A percentile compares a stretch with the other conserved stretches of the same genome.
phyloP scores from a whole-genome alignment of 2,113 vertebrate genomes.

The Takifugu flavidus region DNA sequence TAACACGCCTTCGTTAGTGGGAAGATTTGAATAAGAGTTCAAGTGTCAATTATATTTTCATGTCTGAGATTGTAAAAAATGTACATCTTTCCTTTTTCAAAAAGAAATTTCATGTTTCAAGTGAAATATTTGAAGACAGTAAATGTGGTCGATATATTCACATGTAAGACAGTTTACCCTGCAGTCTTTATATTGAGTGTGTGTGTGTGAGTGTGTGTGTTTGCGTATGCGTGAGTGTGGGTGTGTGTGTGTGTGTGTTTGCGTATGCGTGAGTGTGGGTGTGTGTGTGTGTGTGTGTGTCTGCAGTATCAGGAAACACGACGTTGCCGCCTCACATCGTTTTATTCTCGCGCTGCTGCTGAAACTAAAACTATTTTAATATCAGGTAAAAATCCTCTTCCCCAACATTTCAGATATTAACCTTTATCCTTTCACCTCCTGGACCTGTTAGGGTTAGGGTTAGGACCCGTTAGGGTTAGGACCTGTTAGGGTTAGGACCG shows the following conservation, averaged over 20 bases:
- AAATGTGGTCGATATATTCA: constrained; percentile 63
- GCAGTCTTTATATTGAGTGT: constrained; percentile 75
- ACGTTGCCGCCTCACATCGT: constrained; percentile 31
- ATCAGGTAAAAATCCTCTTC: constrained; percentile 92
- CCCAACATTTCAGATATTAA: constrained; percentile 77
- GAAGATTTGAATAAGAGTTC: constrained; percentile 76
- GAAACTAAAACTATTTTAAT: constrained; percentile 95
- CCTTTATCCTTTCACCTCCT: no score
- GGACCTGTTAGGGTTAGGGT: no score
- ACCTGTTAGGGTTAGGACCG: no score
- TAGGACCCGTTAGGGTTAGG: no score
- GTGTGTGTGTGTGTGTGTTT: no score
- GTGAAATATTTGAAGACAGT: constrained; percentile 69
- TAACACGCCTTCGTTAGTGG: constrained; percentile 83
- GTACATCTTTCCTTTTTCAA: constrained; percentile 86
- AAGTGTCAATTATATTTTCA: constrained; percentile 87
- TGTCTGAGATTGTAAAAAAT: constrained; percentile 85
- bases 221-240: no score
- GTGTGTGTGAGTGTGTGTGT: constrained; percentile 41
- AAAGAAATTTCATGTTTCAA: constrained; percentile 82
- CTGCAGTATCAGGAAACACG: constrained; percentile 38
- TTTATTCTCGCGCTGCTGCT: constrained; percentile 86
- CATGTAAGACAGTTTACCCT: constrained; percentile 71
- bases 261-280: no score
- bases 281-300: no score